A percentile compares a stretch with the other conserved stretches of the same genome.
Evolutionary conservation across 2,113 vertebrate species (phyloP).

Genomic region (Amia ocellicauda): DNA sequence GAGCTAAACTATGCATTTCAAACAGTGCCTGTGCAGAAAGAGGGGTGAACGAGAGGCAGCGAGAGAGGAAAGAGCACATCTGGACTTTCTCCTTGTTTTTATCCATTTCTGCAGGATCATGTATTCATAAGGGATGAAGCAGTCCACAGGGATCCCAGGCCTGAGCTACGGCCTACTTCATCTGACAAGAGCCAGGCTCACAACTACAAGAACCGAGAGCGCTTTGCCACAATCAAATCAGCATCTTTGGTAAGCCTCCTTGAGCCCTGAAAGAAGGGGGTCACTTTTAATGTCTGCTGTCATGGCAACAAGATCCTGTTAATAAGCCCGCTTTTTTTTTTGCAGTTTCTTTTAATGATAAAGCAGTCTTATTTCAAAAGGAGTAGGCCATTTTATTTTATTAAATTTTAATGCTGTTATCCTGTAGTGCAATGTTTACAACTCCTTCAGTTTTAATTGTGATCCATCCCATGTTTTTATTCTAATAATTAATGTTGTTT

Average conservation of each 20-base stretch:
- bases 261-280: slow-evolving; percentile 14
- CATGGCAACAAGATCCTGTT: slow-evolving; percentile 71
- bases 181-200: slow-evolving; percentile 88
- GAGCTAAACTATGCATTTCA: slow-evolving; percentile 82
- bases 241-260: slow-evolving; percentile 87
- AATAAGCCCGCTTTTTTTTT: slow-evolving; percentile 23
- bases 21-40: slow-evolving; percentile 75
- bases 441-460: not conserved
- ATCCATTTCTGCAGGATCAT: slow-evolving; percentile 89
- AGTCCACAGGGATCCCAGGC: slow-evolving; percentile 84
- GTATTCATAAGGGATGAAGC: slow-evolving; percentile 94
- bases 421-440: not conserved
- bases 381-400: not conserved
- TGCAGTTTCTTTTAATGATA: slow-evolving; percentile 31
- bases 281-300: slow-evolving; percentile 68
- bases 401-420: slow-evolving; percentile 4
- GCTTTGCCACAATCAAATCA: slow-evolving; percentile 97
- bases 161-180: slow-evolving; percentile 82
- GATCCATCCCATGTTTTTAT: not conserved
- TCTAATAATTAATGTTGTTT: too few relatives aligned
- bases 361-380: not conserved
- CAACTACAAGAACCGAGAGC: slow-evolving; percentile 92
- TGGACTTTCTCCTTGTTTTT: slow-evolving; percentile 87
- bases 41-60: slow-evolving; percentile 72
- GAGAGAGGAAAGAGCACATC: slow-evolving; percentile 69